phyloP scores from a whole-genome alignment of 2,113 vertebrate species.

The Cyanistes caeruleus region DNA sequence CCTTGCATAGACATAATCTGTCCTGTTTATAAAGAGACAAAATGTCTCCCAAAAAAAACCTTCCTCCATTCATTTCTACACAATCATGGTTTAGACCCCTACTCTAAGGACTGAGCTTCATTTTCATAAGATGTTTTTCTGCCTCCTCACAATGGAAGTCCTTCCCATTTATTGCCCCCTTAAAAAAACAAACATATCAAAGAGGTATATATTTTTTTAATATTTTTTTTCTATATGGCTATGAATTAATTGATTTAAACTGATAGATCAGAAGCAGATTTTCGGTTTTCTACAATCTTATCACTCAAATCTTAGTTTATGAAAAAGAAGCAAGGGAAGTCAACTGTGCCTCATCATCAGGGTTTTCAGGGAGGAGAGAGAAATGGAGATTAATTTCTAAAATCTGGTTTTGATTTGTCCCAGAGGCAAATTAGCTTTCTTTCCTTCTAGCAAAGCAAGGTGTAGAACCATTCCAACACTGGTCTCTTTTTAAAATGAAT shows the following conservation, averaged over 20 bases:
- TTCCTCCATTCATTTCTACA: not conserved
- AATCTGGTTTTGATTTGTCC: not conserved
- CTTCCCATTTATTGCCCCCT: not conserved
- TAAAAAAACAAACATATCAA: not conserved
- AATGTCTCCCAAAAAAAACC: not conserved
- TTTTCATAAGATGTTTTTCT: not conserved
- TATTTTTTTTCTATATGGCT: not conserved
- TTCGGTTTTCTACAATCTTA: not conserved
- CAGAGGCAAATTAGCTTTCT: conserved; percentile 10
- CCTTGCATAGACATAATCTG: not conserved
- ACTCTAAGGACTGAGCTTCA: not conserved
- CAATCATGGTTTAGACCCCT: not conserved
- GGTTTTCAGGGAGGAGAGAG: not conserved
- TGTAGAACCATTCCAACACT: not conserved
- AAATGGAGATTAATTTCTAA: not conserved
- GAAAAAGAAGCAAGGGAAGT: not conserved
- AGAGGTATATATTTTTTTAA: not conserved
- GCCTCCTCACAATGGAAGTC: not conserved
- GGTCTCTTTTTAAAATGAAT: not conserved
- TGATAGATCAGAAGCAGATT: not conserved
- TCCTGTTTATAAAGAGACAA: not conserved
- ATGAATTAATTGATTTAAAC: not conserved
- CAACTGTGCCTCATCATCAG: not conserved
- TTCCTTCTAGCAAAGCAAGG: not conserved
- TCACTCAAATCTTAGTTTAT: not conserved